Evolutionary conservation across 1,140 invertebrate genomes (phyloP).

Genomic region (Anastatus disparis): DNA sequence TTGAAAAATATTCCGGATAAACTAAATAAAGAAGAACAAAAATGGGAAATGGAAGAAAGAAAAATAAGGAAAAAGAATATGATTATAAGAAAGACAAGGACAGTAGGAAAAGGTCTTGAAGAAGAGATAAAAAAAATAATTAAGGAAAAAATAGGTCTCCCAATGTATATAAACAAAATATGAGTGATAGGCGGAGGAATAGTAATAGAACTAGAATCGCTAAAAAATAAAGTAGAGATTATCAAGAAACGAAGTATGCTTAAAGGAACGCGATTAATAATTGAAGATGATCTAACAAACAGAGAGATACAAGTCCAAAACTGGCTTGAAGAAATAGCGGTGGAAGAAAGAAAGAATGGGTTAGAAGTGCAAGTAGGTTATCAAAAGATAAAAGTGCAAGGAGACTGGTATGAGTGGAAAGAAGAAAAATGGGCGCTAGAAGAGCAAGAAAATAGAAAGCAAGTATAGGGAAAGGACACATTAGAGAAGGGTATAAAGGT

Average conservation of each 20-base stretch:
- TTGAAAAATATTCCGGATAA: too few species aligned
- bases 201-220: too few species aligned
- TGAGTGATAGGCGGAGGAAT: not conserved
- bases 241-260: too few species aligned
- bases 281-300: not conserved
- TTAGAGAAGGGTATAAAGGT: not conserved
- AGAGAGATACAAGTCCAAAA: not conserved
- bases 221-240: not conserved
- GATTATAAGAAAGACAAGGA: not conserved
- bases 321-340: not conserved
- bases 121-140: not conserved
- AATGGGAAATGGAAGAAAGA: too few species aligned
- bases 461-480: too few species aligned
- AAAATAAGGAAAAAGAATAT: not conserved
- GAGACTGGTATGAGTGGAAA: not conserved
- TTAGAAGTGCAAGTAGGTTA: too few species aligned
- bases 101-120: too few species aligned
- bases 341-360: not conserved
- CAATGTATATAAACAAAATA: too few species aligned
- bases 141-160: not conserved
- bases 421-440: not conserved
- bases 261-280: not conserved
- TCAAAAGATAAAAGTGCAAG: too few species aligned
- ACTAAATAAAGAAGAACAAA: too few species aligned
- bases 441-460: not conserved